These are phyloP conservation scores for Leptocoma aspasia DNA, from an alignment of 2,113 vertebrate genomes.

Conservation along the genomic window DNA sequence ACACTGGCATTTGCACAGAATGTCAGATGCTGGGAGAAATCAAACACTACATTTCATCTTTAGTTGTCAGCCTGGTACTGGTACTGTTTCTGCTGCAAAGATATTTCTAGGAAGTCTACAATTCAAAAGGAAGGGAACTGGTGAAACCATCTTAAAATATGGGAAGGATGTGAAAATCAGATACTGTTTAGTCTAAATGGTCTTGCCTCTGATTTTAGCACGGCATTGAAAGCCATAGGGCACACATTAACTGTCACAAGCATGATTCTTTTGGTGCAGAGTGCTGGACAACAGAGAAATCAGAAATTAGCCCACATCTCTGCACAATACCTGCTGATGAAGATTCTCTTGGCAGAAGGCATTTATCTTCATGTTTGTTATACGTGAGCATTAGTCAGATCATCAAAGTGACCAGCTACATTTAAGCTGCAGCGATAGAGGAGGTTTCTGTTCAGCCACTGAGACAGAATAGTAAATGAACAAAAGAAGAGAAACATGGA, in stretches of 20 bases:
- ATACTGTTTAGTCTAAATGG: neutral
- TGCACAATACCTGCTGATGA: neutral
- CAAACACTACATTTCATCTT: neutral
- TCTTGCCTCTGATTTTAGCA: neutral
- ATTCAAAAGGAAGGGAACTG: neutral
- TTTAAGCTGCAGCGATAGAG: neutral
- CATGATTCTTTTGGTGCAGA: neutral
- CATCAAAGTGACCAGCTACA: neutral
- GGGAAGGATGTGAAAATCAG: neutral
- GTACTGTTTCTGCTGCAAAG: neutral
- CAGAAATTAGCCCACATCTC: neutral
- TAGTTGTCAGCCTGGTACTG: neutral
- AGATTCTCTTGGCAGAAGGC: neutral
- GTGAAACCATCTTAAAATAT: neutral
- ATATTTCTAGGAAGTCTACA: neutral
- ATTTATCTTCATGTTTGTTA: neutral
- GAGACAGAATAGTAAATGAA: neutral
- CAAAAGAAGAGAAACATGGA: neutral
- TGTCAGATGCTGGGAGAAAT: constrained; percentile 2
- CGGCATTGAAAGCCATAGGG: neutral
- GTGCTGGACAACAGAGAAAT: neutral
- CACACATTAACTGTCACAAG: neutral
- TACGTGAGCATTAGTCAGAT: neutral
- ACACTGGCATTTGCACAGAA: constrained; percentile 28
- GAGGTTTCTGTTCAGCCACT: neutral